phyloP scores from a whole-genome alignment of 2,113 vertebrate genomes.

The Hydrolagus affinis region DNA sequence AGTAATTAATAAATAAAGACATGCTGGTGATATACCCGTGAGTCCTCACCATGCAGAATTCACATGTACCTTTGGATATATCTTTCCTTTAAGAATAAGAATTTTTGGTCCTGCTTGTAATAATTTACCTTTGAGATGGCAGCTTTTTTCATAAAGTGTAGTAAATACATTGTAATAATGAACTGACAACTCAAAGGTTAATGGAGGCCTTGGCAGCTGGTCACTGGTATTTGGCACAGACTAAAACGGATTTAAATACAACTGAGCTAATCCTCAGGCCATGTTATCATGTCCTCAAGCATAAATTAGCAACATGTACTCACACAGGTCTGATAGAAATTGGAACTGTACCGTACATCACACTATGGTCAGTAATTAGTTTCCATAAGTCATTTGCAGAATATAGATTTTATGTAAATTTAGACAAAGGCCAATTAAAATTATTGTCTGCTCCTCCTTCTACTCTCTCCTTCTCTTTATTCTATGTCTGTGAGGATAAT shows the following conservation, averaged over 20 bases:
- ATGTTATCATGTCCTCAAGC: neutral
- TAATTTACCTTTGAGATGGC: neutral
- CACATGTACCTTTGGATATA: neutral
- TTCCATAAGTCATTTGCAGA: too few relatives aligned
- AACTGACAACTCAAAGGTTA: neutral
- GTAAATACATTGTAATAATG: neutral
- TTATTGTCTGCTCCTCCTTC: too few relatives aligned
- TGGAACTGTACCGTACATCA: too few relatives aligned
- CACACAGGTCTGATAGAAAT: too few relatives aligned
- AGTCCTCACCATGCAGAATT: too few relatives aligned
- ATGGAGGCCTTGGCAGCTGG: neutral
- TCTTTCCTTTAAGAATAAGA: neutral
- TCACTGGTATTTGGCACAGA: neutral
- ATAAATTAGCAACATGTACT: neutral
- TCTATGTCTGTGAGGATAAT: neutral
- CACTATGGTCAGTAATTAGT: neutral
- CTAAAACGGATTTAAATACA: neutral
- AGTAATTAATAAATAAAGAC: too few relatives aligned
- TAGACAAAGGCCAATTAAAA: too few relatives aligned
- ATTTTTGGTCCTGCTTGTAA: neutral
- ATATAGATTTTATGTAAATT: too few relatives aligned
- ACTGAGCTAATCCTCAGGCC: neutral
- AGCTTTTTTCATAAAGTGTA: neutral
- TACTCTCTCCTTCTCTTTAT: neutral
- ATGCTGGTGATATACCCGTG: too few relatives aligned